Base-by-base conservation (phyloP, 2,888 invertebrate genomes). In the Oscheius sp. region DNA sequence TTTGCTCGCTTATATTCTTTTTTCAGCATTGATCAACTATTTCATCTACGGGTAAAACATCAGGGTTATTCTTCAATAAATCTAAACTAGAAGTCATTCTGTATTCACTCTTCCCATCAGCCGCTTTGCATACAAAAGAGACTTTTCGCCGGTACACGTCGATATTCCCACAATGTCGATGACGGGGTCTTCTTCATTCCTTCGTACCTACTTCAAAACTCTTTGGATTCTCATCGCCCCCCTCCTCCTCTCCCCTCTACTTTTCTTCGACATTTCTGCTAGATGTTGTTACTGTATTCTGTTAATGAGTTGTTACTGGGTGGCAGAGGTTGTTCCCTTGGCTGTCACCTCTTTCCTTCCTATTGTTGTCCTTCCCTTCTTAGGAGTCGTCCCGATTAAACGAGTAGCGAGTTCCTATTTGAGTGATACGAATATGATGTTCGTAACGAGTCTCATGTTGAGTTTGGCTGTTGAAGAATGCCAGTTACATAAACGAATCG, bases 321-420 rank as follows among this genome's bases (percentile, higher is more conserved):
- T 82, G 24, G 68, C 73, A 1, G 80, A 81, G 64, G 75, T 80
- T 12, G 72, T 80, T 17, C 80, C 82, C 8, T 64, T 82, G 9
- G 79, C 80, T 0, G 76, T 82, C n/a, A 80, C 80, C 0, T 71
- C 81, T 9, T 72, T 82, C 28, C 67, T 82, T 22, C 82, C 82
- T 6, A 62, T 81, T 28, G 69, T 82, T 9, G 67, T 79, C 12
- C 73, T 81, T 12, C 82, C 82, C 12, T 56, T 81, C 24, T 50
- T 81, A 14, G 78, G 78, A 17, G 71, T 81, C 22, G 61, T 77
- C 14, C 69, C 73, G 6, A 75, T 79, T 24, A 73, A 73, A 61
- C 20, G 68, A 5, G 74, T 78, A 0, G 75, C 77, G 33, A 70
- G 74, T 0, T 68, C 75, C 38, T 82, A 82, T 72, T 66, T 82